Evolutionary conservation across 1,140 invertebrate genomes (phyloP).

Genomic region (Drosophila lacteicornis): DNA sequence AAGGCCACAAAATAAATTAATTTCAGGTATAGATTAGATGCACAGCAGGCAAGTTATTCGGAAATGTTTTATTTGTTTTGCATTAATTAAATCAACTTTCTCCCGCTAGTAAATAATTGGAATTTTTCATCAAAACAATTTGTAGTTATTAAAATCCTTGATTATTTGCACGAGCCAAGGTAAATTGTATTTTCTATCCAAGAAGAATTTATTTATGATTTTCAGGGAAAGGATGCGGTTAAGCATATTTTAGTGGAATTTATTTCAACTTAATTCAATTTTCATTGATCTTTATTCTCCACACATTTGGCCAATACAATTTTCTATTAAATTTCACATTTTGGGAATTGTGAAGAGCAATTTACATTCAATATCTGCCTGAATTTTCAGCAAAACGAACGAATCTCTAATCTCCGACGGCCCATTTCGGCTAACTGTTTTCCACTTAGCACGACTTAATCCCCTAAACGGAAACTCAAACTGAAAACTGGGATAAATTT

Average conservation of each 20-base stretch:
- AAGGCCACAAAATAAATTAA: slow-evolving; percentile 22
- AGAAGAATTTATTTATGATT: background rate
- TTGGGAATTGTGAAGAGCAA: background rate
- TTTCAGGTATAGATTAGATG: slow-evolving; percentile 11
- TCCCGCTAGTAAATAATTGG: background rate
- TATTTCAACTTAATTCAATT: too few species aligned
- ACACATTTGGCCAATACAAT: background rate
- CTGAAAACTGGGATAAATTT: slow-evolving; percentile 47
- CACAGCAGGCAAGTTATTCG: background rate
- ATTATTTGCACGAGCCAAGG: background rate
- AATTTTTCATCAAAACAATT: background rate
- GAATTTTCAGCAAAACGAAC: slow-evolving; percentile 14
- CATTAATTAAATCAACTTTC: background rate
- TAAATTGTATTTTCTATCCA: background rate
- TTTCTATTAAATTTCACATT: background rate
- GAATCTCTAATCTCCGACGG: slow-evolving; percentile 17
- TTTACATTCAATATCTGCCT: slow-evolving; percentile 7
- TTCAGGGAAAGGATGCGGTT: background rate
- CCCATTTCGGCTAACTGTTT: slow-evolving; percentile 35
- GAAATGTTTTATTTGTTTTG: background rate
- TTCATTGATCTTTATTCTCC: background rate
- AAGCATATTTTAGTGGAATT: background rate
- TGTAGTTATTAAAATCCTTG: background rate
- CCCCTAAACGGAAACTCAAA: slow-evolving; percentile 45
- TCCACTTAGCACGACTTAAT: slow-evolving; percentile 51